Conservation (phyloP, 2,113 vertebrate species). For the Camelus bactrianus region DNA sequence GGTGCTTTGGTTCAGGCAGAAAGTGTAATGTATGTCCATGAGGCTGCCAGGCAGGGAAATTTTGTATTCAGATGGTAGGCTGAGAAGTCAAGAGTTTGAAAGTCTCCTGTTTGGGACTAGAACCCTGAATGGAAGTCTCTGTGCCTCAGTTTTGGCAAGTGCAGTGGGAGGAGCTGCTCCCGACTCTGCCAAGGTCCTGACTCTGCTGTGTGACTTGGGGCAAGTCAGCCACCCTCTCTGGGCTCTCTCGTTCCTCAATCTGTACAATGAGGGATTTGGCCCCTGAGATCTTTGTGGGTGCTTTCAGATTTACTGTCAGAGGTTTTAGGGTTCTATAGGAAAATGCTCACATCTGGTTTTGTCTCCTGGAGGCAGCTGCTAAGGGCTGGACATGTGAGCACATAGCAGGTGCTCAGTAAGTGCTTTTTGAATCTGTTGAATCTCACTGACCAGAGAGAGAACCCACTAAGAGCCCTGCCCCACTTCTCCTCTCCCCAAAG, state of each 20-base stretch:
- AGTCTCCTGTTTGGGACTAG: not conserved
- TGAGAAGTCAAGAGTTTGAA: not conserved
- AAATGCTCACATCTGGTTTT: not conserved
- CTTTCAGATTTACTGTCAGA: not conserved
- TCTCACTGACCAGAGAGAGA: not conserved
- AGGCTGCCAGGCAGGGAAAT: not conserved
- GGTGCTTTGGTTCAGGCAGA: not conserved
- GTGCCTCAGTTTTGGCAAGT: not conserved
- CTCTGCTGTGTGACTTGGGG: not conserved
- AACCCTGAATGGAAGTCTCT: not conserved
- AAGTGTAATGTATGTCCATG: fast-evolving
- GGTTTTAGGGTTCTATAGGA: not conserved
- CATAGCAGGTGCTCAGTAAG: not conserved
- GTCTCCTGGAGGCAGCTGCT: not conserved
- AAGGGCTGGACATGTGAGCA: not conserved
- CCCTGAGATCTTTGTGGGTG: not conserved
- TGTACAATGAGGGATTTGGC: not conserved
- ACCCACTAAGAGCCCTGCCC: not conserved
- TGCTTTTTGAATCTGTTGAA: not conserved
- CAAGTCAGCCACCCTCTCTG: not conserved
- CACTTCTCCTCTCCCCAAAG: not conserved
- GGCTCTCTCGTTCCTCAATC: not conserved
- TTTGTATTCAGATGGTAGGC: not conserved
- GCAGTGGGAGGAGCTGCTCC: not conserved
- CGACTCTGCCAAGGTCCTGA: fast-evolving